These are phyloP conservation scores for Nephila pilipes DNA, from an alignment of 1,140 invertebrate genomes.

Conservation along the genomic window DNA sequence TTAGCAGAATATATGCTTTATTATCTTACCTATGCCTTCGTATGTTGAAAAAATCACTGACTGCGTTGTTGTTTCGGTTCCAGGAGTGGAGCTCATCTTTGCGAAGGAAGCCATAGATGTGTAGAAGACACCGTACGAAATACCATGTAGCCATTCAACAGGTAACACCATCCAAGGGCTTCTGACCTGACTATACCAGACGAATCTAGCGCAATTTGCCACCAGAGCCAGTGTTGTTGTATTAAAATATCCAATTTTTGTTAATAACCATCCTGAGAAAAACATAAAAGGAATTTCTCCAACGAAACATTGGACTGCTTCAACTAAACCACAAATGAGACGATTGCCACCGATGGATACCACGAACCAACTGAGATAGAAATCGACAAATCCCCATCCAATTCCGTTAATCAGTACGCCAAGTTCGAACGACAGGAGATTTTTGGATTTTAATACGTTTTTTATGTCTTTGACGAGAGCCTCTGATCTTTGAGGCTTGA, in stretches of 20 bases:
- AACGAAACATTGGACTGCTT: slow-evolving; percentile 89
- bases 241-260: slow-evolving; percentile 88
- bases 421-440: slow-evolving; percentile 86
- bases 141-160: slow-evolving; percentile 92
- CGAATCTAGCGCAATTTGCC: slow-evolving; percentile 88
- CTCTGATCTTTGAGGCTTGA: slow-evolving; percentile 55
- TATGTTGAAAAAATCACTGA: slow-evolving; percentile 84
- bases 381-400: slow-evolving; percentile 91
- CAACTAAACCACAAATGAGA: slow-evolving; percentile 89
- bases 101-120: slow-evolving; percentile 93
- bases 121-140: slow-evolving; percentile 94
- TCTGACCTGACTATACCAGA: slow-evolving; percentile 88
- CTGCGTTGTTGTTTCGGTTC: slow-evolving; percentile 89
- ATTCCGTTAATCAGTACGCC: slow-evolving; percentile 92
- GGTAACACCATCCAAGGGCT: slow-evolving; percentile 90
- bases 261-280: slow-evolving; percentile 89
- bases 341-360: slow-evolving; percentile 80
- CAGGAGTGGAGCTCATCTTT: slow-evolving; percentile 90
- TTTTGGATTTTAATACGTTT: slow-evolving; percentile 84
- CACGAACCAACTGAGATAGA: slow-evolving; percentile 85
- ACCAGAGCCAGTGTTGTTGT: slow-evolving; percentile 90
- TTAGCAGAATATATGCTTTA: no score
- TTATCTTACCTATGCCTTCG: slow-evolving; percentile 70
- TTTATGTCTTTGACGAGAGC: slow-evolving; percentile 82
- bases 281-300: slow-evolving; percentile 95